A percentile compares a stretch with the other conserved stretches of the same genome.
phyloP scores from a whole-genome alignment of 2,888 invertebrate species.

The Himalopsyche japonica region DNA sequence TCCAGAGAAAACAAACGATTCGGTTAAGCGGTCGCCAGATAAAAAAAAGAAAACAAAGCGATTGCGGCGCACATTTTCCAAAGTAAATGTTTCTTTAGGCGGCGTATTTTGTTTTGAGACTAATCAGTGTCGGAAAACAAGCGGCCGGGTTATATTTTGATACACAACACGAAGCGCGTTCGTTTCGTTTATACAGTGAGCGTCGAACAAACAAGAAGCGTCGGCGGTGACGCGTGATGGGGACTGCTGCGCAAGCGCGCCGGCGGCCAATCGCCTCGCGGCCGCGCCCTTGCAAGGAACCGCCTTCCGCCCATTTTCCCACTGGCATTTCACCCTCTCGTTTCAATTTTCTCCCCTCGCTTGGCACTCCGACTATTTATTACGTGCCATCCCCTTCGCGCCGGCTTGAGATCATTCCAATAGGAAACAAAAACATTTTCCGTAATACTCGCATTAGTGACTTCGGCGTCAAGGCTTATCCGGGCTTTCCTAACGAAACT shows the following conservation, averaged over 20 bases:
- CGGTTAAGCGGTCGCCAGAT: slow-evolving; percentile 31
- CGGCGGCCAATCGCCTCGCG: neutral
- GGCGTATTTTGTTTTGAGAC: slow-evolving; percentile 50
- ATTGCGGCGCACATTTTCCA: slow-evolving; percentile 32
- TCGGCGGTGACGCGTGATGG: neutral
- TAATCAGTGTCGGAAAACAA: slow-evolving; percentile 62
- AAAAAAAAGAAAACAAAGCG: slow-evolving; percentile 38
- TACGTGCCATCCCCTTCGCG: neutral
- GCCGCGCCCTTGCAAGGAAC: neutral
- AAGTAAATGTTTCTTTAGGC: slow-evolving; percentile 41
- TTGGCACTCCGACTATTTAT: neutral
- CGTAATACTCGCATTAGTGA: neutral
- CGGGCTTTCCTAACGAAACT: neutral
- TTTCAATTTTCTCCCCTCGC: neutral
- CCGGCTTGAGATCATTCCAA: neutral
- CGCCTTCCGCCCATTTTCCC: neutral
- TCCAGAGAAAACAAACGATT: slow-evolving; percentile 44
- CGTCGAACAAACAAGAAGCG: neutral
- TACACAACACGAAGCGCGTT: slow-evolving; percentile 69
- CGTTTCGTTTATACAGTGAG: neutral
- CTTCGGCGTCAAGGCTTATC: neutral
- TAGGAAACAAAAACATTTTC: neutral
- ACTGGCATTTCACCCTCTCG: neutral
- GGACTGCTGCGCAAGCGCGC: neutral
- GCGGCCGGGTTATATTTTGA: slow-evolving; percentile 75